These are phyloP conservation scores for Melieria crassipennis DNA, from an alignment of 2,888 invertebrate species.

Conservation along the genomic window DNA sequence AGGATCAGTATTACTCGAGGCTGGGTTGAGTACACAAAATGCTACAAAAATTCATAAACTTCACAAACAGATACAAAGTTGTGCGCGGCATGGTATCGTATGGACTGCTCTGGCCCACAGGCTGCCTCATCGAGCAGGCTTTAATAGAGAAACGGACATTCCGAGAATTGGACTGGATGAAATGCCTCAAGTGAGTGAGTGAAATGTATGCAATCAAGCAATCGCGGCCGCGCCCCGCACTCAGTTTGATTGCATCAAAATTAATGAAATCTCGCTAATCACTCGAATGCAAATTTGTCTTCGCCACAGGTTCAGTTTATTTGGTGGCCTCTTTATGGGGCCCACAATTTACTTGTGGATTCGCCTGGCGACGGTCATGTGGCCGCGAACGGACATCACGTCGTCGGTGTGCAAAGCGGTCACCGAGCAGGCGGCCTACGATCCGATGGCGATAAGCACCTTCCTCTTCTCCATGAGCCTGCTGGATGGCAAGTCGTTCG, in stretches of 20 bases:
- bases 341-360: conserved; percentile 77
- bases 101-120: conserved; percentile 70
- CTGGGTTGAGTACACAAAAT: conserved; percentile 40
- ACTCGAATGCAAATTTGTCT: conserved; percentile 1
- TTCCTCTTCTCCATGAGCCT: conserved; percentile 72
- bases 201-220: not conserved
- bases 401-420: conserved; percentile 65
- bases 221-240: not conserved
- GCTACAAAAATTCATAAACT: conserved; percentile 65
- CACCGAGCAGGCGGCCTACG: conserved; percentile 71
- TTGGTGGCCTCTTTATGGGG: conserved; percentile 74
- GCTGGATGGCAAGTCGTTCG: conserved; percentile 68
- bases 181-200: conserved; percentile 66
- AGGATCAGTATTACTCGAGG: conserved; percentile 25
- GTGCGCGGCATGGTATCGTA: conserved; percentile 72
- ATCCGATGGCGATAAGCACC: conserved; percentile 70
- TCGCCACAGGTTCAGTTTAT: conserved; percentile 70
- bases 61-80: conserved; percentile 68
- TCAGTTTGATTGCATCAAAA: not conserved
- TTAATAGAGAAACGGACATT: conserved; percentile 67
- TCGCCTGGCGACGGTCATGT: conserved; percentile 69
- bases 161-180: conserved; percentile 69
- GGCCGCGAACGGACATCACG: conserved; percentile 63
- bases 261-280: conserved; percentile 19
- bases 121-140: conserved; percentile 70